Evolutionary conservation across 1,140 invertebrate species (phyloP).

Genomic region (Saccostrea echinata): DNA sequence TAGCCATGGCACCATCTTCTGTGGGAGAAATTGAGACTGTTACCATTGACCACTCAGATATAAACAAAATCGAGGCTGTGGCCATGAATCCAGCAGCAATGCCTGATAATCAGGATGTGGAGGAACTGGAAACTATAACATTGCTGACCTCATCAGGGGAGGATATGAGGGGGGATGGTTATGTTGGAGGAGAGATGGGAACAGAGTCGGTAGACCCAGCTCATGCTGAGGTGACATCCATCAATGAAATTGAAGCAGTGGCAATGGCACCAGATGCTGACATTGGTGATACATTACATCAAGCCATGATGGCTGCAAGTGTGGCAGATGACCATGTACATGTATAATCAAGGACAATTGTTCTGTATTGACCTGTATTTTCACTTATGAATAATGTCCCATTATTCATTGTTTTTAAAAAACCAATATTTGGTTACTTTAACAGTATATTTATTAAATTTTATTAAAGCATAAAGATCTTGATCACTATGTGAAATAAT

Average conservation of each 20-base stretch:
- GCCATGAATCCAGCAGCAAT: constrained; percentile 53
- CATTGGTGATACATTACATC: constrained; percentile 50
- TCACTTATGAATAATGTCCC: too few relatives aligned
- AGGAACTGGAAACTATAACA: not conserved
- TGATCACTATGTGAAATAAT: not conserved
- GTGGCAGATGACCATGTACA: constrained; percentile 53
- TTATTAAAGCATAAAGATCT: not conserved
- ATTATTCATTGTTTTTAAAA: too few relatives aligned
- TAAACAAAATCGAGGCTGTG: constrained; percentile 55
- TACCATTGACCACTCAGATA: constrained; percentile 1
- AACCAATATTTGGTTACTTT: not conserved
- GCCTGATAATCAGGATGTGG: not conserved
- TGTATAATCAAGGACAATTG: not conserved
- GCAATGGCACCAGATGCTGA: constrained; percentile 54
- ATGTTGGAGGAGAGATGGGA: not conserved
- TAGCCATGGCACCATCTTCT: constrained; percentile 56
- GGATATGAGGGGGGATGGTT: not conserved
- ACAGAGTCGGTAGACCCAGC: not conserved
- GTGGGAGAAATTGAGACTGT: constrained; percentile 43
- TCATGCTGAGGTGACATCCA: not conserved
- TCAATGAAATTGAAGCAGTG: constrained; percentile 56
- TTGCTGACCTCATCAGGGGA: not conserved
- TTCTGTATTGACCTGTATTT: too few relatives aligned
- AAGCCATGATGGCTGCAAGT: constrained; percentile 59
- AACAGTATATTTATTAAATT: not conserved